Evolutionary conservation across 2,113 vertebrate species (phyloP).

Genomic region (Myotis brandtii): DNA sequence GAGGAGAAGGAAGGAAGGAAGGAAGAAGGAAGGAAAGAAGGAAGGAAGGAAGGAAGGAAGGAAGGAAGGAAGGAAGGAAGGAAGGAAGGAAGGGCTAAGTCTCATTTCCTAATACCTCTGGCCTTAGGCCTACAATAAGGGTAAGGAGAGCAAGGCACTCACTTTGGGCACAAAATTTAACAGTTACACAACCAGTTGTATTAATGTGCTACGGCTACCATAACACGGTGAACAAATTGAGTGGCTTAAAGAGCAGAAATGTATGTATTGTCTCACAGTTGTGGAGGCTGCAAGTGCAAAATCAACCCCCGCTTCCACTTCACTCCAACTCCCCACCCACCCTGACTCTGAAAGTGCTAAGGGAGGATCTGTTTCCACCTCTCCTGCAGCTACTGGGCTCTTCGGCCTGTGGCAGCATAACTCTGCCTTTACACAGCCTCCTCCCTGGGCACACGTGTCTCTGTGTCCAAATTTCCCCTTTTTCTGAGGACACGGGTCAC

Average conservation of each 20-base stretch:
- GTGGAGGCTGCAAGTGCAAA: background rate
- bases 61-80: background rate
- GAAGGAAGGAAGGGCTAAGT: no score
- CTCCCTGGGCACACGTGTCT: background rate
- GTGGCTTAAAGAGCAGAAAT: background rate
- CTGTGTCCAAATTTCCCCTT: background rate
- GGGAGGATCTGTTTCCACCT: background rate
- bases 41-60: background rate
- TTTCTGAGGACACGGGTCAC: background rate
- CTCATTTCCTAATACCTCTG: background rate
- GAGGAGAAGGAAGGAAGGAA: accelerated
- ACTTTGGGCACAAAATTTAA: background rate
- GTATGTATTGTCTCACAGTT: background rate
- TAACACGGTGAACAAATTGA: background rate
- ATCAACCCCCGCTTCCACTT: background rate
- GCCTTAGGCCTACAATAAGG: background rate
- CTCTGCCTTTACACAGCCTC: background rate
- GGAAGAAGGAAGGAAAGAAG: accelerated
- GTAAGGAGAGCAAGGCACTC: background rate
- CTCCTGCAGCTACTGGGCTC: background rate
- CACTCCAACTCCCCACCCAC: background rate
- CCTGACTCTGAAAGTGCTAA: background rate
- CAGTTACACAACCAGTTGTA: background rate
- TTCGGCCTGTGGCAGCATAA: background rate
- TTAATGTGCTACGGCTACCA: background rate